A percentile compares a stretch with the other conserved stretches of the same genome.
phyloP scores from a whole-genome alignment of 2,113 vertebrate species.

The Neoarius graeffei region DNA sequence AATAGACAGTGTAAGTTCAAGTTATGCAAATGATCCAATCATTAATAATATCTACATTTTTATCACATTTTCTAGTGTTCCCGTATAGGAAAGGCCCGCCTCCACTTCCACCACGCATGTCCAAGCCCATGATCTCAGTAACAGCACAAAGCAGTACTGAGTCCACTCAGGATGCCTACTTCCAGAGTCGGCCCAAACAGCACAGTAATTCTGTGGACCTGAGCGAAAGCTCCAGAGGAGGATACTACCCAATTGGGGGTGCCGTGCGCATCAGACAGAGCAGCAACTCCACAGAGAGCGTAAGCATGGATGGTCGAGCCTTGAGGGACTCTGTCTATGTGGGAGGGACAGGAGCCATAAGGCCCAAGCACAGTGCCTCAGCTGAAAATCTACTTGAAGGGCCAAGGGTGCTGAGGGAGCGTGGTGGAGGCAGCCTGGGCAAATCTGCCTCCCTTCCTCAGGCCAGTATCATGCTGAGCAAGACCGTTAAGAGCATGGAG shows the following conservation, averaged over 20 bases:
- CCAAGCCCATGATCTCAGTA: constrained; percentile 94
- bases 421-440: constrained; percentile 69
- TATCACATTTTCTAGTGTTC: constrained; percentile 78
- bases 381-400: constrained; percentile 78
- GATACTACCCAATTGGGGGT: constrained; percentile 64
- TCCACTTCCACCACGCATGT: constrained; percentile 93
- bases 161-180: constrained; percentile 92
- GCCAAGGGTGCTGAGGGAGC: constrained; percentile 63
- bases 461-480: constrained; percentile 82
- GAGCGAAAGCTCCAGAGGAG: constrained; percentile 73
- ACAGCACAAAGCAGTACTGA: constrained; percentile 98
- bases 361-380: constrained; percentile 77
- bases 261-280: constrained; percentile 63
- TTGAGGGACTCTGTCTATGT: constrained; percentile 65
- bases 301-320: constrained; percentile 60
- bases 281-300: constrained; percentile 77
- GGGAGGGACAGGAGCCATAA: constrained; percentile 67
- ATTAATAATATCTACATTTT: constrained; percentile 16
- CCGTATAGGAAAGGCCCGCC: constrained; percentile 95
- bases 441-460: constrained; percentile 76
- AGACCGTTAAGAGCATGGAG: constrained; percentile 76
- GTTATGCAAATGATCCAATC: not conserved
- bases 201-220: constrained; percentile 93
- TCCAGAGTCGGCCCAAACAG: constrained; percentile 77
- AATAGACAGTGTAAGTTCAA: not conserved